Evolutionary conservation across 2,113 vertebrate species (phyloP).

Genomic region (Trematomus loennbergii): DNA sequence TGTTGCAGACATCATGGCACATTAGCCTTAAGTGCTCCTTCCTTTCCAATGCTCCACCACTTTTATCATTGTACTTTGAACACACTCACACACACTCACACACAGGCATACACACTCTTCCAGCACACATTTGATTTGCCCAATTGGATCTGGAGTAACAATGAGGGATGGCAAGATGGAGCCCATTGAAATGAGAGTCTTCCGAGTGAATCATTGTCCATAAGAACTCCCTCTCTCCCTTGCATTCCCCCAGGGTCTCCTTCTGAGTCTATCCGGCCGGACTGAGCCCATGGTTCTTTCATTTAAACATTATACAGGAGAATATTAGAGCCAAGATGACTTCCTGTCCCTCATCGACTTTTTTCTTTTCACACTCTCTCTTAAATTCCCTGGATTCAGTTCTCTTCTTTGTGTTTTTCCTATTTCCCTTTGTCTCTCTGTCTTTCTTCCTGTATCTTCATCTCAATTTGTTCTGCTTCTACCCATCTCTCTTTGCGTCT

Average conservation of each 20-base stretch:
- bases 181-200: slow-evolving; percentile 12
- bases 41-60: slow-evolving; percentile 10
- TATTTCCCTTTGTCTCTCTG: slow-evolving; percentile 2
- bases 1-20: slow-evolving; percentile 6
- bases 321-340: slow-evolving; percentile 27
- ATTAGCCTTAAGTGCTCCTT: slow-evolving; percentile 39
- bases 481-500: slow-evolving; percentile 6
- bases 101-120: neutral
- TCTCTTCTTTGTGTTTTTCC: slow-evolving; percentile 18
- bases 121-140: neutral
- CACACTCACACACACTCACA: slow-evolving; percentile 3
- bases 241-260: slow-evolving; percentile 23
- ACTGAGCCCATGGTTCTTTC: slow-evolving; percentile 25
- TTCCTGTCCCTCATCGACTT: slow-evolving; percentile 21
- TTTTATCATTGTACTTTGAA: slow-evolving; percentile 16
- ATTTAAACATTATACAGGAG: slow-evolving; percentile 37
- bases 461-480: neutral
- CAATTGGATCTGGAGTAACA: slow-evolving; percentile 17
- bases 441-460: slow-evolving; percentile 20
- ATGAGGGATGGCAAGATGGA: slow-evolving; percentile 22
- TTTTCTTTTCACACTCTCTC: slow-evolving; percentile 21
- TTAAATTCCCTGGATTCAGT: slow-evolving; percentile 39
- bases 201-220: slow-evolving; percentile 15
- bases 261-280: slow-evolving; percentile 16
- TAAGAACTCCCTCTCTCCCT: slow-evolving; percentile 18